Percentiles rank a stretch among this genome's conserved stretches.
Conservation (phyloP, 1,140 invertebrate species). For the Leguminivora glycinivorella region DNA sequence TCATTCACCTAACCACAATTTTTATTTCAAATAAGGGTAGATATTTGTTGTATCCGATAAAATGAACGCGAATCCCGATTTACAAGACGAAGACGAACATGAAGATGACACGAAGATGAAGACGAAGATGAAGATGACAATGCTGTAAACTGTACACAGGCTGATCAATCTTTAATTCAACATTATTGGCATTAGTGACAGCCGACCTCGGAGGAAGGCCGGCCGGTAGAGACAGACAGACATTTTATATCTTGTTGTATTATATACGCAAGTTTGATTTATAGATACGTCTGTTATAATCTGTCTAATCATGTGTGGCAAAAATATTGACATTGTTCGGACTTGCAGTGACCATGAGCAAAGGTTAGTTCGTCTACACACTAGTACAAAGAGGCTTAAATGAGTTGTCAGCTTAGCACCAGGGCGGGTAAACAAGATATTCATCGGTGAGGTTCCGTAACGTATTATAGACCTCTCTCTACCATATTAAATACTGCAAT, state of each 20-base stretch:
- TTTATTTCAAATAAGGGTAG: too few relatives aligned
- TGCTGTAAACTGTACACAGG: not conserved
- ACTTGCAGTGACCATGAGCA: too few relatives aligned
- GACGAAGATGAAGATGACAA: too few relatives aligned
- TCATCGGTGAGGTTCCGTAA: too few relatives aligned
- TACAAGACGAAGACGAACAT: too few relatives aligned
- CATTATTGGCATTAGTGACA: conserved; percentile 3
- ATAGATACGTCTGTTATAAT: not conserved
- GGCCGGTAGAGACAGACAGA: not conserved
- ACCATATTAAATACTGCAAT: too few relatives aligned
- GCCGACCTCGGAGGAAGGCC: conserved; percentile 3
- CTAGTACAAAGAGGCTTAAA: not conserved
- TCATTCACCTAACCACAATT: too few relatives aligned
- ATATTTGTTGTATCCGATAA: too few relatives aligned
- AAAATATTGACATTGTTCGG: not conserved
- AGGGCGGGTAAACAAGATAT: too few relatives aligned
- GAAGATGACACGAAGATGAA: too few relatives aligned
- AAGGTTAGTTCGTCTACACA: not conserved
- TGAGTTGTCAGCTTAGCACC: too few relatives aligned
- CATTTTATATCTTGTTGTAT: conserved; percentile 6
- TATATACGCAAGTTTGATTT: conserved; percentile 7
- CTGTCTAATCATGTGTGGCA: not conserved
- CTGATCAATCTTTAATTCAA: not conserved
- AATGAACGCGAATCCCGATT: not conserved
- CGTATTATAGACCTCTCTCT: too few relatives aligned